These are phyloP conservation scores for Cryptops parisi DNA, from an alignment of 2,888 invertebrate species.

Conservation along the genomic window DNA sequence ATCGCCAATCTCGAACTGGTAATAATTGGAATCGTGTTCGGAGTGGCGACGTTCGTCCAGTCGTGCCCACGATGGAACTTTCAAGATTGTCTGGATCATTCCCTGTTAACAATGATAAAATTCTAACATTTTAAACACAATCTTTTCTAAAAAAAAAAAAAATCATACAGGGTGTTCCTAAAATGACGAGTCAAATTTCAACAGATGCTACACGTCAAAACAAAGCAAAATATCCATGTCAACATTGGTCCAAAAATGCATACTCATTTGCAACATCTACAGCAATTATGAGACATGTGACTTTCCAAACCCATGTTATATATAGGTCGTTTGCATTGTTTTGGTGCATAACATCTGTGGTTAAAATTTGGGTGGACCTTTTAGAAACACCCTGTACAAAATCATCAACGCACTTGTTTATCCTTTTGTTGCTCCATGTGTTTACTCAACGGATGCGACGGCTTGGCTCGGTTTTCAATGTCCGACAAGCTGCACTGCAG, in stretches of 20 bases:
- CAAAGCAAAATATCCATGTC: no score
- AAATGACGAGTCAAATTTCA: no score
- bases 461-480: constrained; percentile 59
- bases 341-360: neutral
- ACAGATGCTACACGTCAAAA: no score
- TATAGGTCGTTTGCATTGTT: neutral
- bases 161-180: no score
- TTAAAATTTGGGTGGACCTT: neutral
- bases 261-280: neutral
- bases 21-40: constrained; percentile 38
- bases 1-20: constrained; percentile 50
- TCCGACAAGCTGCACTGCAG: constrained; percentile 67
- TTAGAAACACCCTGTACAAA: neutral
- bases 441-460: constrained; percentile 64
- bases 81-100: constrained; percentile 20
- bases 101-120: constrained; percentile 10
- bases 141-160: constrained; percentile 1
- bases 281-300: neutral
- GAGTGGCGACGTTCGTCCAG: constrained; percentile 35
- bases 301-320: neutral
- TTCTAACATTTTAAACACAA: neutral
- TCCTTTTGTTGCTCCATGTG: constrained; percentile 79
- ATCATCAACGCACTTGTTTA: constrained; percentile 47
- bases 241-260: neutral
- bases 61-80: constrained; percentile 62